Conservation (phyloP, 2,113 vertebrate genomes). For the Paratilapia polleni region DNA sequence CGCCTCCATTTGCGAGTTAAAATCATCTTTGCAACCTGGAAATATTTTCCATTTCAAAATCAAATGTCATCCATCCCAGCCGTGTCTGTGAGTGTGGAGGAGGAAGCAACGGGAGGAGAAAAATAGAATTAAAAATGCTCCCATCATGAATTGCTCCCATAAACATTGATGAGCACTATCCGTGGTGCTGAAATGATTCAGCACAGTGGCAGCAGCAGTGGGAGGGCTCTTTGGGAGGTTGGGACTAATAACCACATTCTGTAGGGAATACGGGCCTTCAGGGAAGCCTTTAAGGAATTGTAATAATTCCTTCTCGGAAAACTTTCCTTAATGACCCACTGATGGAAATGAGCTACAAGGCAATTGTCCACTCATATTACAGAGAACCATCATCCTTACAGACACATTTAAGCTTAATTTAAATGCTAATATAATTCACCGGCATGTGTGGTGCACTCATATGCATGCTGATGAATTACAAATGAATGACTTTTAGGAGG, state of each 20-base stretch:
- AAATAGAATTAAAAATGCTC: not conserved
- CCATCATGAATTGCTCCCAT: not conserved
- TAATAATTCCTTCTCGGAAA: conserved; percentile 62
- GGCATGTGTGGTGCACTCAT: conserved; percentile 22
- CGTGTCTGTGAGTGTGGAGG: conserved; percentile 1
- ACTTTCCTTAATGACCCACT: conserved; percentile 50
- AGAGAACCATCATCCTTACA: conserved; percentile 35
- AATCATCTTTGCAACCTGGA: not conserved
- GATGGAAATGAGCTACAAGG: conserved; percentile 47
- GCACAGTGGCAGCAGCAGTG: conserved; percentile 13
- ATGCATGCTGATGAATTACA: conserved; percentile 65
- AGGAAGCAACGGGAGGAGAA: not conserved
- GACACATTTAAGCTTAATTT: conserved; percentile 65
- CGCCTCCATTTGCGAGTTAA: not conserved
- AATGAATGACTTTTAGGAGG: conserved; percentile 47
- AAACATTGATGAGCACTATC: conserved; percentile 55
- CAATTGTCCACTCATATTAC: conserved; percentile 55
- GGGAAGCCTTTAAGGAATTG: conserved; percentile 61
- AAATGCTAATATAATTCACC: conserved; percentile 68
- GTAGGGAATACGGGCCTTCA: conserved; percentile 49
- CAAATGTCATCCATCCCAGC: not conserved
- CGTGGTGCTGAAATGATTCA: conserved; percentile 64
- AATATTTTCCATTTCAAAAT: conserved; percentile 10
- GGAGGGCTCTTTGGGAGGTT: conserved; percentile 38
- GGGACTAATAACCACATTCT: conserved; percentile 55